A percentile compares a stretch with the other conserved stretches of the same genome.
These are phyloP conservation scores for Nothobranchius kuhntae DNA, from an alignment of 2,113 vertebrate species.

Conservation along the genomic window DNA sequence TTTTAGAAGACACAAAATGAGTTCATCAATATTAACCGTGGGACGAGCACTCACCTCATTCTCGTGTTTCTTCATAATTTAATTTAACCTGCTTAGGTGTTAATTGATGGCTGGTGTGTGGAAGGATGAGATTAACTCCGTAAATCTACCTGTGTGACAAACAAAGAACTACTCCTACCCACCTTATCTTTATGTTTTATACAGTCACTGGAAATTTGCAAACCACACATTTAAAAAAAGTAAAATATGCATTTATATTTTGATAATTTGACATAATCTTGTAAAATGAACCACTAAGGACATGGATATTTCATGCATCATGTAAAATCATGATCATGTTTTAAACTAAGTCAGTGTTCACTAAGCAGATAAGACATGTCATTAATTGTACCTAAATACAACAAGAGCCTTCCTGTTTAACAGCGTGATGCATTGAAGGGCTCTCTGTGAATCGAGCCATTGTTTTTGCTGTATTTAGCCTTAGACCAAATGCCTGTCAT, in stretches of 20 bases:
- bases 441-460: slow-evolving; percentile 35
- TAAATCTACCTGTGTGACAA: not conserved
- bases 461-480: slow-evolving; percentile 50
- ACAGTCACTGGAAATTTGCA: not conserved
- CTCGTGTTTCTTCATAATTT: slow-evolving; percentile 20
- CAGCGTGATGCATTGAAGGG: slow-evolving; percentile 5
- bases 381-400: too few species aligned
- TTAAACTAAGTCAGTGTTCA: too few species aligned
- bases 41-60: slow-evolving; percentile 14
- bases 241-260: too few species aligned
- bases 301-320: not conserved
- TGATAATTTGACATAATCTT: too few species aligned
- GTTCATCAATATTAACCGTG: slow-evolving; percentile 20
- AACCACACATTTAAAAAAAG: not conserved
- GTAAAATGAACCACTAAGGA: too few species aligned
- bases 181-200: not conserved
- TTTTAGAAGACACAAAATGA: slow-evolving; percentile 8
- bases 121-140: slow-evolving; percentile 4
- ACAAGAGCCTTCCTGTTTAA: not conserved
- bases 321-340: too few species aligned
- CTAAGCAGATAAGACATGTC: not conserved
- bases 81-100: slow-evolving; percentile 17
- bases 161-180: not conserved
- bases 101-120: slow-evolving; percentile 28
- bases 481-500: slow-evolving; percentile 48